A percentile compares a stretch with the other conserved stretches of the same genome.
These are phyloP conservation scores for Panzeria rudis DNA, from an alignment of 2,888 invertebrate genomes.

Conservation along the genomic window DNA sequence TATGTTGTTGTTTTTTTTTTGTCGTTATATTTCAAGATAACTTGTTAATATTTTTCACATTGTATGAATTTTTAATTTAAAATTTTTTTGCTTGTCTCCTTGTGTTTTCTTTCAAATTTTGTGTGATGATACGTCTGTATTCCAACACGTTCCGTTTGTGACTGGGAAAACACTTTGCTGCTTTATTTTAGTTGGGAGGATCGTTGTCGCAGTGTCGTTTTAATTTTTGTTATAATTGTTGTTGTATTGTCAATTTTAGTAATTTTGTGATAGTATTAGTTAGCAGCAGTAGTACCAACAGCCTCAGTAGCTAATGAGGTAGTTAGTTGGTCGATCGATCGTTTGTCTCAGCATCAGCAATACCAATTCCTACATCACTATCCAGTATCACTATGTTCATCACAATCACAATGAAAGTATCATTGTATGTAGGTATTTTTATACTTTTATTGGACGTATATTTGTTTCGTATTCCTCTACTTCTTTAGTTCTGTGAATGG, in stretches of 20 bases:
- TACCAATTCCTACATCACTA: conserved; percentile 34
- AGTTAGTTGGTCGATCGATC: conserved; percentile 33
- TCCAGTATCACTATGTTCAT: conserved; percentile 43
- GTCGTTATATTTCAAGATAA: conserved; percentile 66
- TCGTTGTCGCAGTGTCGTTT: conserved; percentile 65
- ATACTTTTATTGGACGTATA: conserved; percentile 2
- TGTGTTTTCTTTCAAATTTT: conserved; percentile 44
- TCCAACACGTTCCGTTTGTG: conserved; percentile 82
- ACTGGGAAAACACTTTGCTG: conserved; percentile 79
- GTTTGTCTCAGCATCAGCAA: conserved; percentile 31
- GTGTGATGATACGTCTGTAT: conserved; percentile 80
- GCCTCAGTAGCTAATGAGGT: conserved; percentile 42
- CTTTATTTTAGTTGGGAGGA: conserved; percentile 70
- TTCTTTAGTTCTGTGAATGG: conserved; percentile 33
- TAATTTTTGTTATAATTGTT: conserved; percentile 49
- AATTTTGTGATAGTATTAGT: conserved; percentile 49
- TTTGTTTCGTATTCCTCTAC: conserved; percentile 5
- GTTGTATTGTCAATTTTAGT: conserved; percentile 43
- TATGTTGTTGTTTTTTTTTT: conserved; percentile 44
- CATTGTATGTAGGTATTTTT: not conserved
- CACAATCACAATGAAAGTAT: conserved; percentile 9
- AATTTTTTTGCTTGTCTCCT: conserved; percentile 55
- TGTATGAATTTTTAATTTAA: conserved; percentile 39
- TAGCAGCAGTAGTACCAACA: conserved; percentile 38
- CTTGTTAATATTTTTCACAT: conserved; percentile 61